phyloP scores from a whole-genome alignment of 2,888 invertebrate species.

The Brassicogethes aeneus region DNA sequence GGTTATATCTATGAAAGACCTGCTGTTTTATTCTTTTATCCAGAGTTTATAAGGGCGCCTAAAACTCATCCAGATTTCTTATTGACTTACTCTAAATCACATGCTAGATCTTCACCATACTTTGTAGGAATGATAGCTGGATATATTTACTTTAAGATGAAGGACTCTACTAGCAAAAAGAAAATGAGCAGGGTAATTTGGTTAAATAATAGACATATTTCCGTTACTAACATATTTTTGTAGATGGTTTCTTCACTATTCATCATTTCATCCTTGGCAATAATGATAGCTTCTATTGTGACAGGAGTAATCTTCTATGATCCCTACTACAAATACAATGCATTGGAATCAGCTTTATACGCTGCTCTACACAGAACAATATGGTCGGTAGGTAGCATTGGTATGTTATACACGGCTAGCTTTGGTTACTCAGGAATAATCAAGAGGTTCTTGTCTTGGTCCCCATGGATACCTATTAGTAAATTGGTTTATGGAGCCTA shows the following conservation, averaged over 20 bases:
- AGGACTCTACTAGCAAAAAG: slow-evolving; percentile 14
- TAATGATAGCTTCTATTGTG: slow-evolving; percentile 43
- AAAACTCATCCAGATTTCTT: slow-evolving; percentile 45
- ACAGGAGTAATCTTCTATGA: slow-evolving; percentile 46
- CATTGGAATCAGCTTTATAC: slow-evolving; percentile 46
- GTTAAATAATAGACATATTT: slow-evolving; percentile 6
- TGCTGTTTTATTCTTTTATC: slow-evolving; percentile 47
- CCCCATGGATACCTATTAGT: slow-evolving; percentile 50
- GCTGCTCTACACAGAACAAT: slow-evolving; percentile 48
- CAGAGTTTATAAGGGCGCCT: slow-evolving; percentile 45
- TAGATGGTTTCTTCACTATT: slow-evolving; percentile 43
- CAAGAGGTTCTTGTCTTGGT: slow-evolving; percentile 47
- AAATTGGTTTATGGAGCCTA: slow-evolving; percentile 52
- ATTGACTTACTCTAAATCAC: slow-evolving; percentile 49
- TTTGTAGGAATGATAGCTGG: slow-evolving; percentile 49
- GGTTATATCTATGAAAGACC: slow-evolving; percentile 43
- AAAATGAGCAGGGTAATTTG: slow-evolving; percentile 30
- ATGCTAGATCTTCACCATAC: slow-evolving; percentile 49
- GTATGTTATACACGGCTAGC: slow-evolving; percentile 45
- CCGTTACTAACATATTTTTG: slow-evolving; percentile 18
- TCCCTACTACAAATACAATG: slow-evolving; percentile 42
- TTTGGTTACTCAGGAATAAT: slow-evolving; percentile 40
- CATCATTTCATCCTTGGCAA: slow-evolving; percentile 35
- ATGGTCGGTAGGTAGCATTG: slow-evolving; percentile 45
- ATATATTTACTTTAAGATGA: slow-evolving; percentile 38